Conservation (phyloP, 2,113 vertebrate species). For the Kryptolebias marmoratus region DNA sequence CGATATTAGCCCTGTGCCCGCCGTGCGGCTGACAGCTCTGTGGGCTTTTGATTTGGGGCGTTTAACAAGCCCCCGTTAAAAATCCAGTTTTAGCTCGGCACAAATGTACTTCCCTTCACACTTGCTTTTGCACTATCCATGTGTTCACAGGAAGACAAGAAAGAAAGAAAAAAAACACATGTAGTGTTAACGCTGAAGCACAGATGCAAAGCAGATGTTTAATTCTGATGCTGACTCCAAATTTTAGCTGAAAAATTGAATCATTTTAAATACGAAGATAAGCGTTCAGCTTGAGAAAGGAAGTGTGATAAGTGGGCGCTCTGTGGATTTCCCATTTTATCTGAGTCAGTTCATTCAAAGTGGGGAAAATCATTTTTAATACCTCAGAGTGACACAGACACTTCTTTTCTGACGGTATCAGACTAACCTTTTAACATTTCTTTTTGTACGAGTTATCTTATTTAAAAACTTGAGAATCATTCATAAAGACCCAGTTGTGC, state of each 20-base stretch:
- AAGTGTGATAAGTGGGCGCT: constrained; percentile 58
- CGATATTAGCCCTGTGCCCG: constrained; percentile 40
- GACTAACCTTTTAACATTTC: constrained; percentile 12
- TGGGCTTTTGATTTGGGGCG: constrained; percentile 59
- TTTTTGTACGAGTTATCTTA: constrained; percentile 8
- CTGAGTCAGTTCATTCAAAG: constrained; percentile 63
- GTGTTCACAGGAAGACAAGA: constrained; percentile 12
- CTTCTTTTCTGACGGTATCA: constrained; percentile 38
- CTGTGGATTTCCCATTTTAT: constrained; percentile 54
- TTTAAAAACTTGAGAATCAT: no score
- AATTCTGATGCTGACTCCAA: constrained; percentile 10
- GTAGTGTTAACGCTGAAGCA: constrained; percentile 3
- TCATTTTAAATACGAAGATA: constrained; percentile 49
- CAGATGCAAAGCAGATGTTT: constrained; percentile 26
- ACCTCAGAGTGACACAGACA: constrained; percentile 49
- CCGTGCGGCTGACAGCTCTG: constrained; percentile 55
- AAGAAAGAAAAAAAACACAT: not conserved
- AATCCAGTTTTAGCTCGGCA: constrained; percentile 27
- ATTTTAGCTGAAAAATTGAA: constrained; percentile 13
- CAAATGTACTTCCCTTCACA: constrained; percentile 13
- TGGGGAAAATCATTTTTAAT: constrained; percentile 69
- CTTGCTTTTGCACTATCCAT: constrained; percentile 9
- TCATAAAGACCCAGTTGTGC: no score
- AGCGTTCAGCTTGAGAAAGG: constrained; percentile 41
- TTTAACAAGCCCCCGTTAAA: constrained; percentile 62